Base-by-base conservation (phyloP, 2,888 invertebrate species). In the Heliconius aoede region DNA sequence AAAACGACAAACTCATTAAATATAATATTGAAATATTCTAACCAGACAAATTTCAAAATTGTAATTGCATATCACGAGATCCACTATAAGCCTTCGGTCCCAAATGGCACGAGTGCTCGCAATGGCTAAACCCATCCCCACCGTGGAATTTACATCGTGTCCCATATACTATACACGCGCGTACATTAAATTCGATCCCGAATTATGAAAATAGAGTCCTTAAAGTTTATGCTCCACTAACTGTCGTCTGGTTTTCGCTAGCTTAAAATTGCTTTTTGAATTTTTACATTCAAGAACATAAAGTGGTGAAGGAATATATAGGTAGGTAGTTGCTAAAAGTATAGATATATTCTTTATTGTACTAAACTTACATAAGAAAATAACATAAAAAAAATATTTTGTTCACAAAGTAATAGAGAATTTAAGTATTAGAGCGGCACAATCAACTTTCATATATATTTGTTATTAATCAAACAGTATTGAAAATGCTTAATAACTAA, bases 121-220 rank as follows among this genome's bases (percentile, higher is more conserved):
- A 87, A 89, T 87, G 86, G 89, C 86, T 85, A 80, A 81, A 79
- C 82, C 82, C 82, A 82, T 84, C 85, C 87, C 82, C 85, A 85
- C 86, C 83, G 81, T 73, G 81, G 85, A 88, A 91, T 91, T 90
- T 91, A 91, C 90, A 88, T 87, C 82, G 78, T 82, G 76, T 80
- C 81, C 85, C 84, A 78, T 83, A 83, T 82, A 84, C 84, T 85
- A 85, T 89, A 83, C 79, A 81, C 78, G 80, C 80, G 75, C 76
- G 76, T 84, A 88, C 88, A 90, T 90, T 89, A 90, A 90, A 89
- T 90, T 90, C 89, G 89, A 89, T 77, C 73, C 84, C 84, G 83
- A 88, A 88, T 90, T 90, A 91, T 89, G 87, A 87, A 84, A 85
- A 80, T 74, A 78, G 80, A 81, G 75, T 73, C 74, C 72, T 81